These are phyloP conservation scores for Rhynchophorus ferrugineus DNA, from an alignment of 1,140 invertebrate species.

Conservation along the genomic window DNA sequence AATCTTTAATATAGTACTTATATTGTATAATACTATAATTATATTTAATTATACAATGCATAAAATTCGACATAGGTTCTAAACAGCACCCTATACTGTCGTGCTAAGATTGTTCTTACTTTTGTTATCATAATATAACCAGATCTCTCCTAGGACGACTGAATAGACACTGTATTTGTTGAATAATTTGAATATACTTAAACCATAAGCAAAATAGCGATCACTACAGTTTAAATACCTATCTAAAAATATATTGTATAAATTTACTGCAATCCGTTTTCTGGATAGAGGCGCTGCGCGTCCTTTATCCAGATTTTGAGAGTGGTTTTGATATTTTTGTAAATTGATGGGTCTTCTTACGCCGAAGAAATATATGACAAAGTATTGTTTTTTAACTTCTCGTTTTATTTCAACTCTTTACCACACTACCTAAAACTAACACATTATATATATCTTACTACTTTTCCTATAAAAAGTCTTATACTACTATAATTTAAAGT, in stretches of 20 bases:
- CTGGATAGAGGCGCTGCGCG: constrained; percentile 60
- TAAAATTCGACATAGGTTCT: constrained; percentile 20
- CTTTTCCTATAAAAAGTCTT: too few relatives aligned
- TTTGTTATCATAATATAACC: constrained; percentile 11
- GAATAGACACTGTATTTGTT: constrained; percentile 24
- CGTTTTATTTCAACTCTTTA: constrained; percentile 24
- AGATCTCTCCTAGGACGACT: constrained; percentile 18
- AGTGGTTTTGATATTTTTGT: constrained; percentile 62
- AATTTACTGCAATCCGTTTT: constrained; percentile 33
- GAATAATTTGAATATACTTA: constrained; percentile 26
- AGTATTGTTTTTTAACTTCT: constrained; percentile 39
- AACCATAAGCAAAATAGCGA: constrained; percentile 27
- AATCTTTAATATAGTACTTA: constrained; percentile 24
- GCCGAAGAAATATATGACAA: constrained; percentile 67
- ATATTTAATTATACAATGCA: constrained; percentile 23
- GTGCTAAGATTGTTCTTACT: constrained; percentile 18
- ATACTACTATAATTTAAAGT: too few relatives aligned
- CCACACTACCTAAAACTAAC: too few relatives aligned
- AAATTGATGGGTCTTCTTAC: constrained; percentile 81
- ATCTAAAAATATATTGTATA: constrained; percentile 29
- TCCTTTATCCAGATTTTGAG: constrained; percentile 66
- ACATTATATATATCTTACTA: too few relatives aligned
- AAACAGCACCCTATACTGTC: constrained; percentile 23
- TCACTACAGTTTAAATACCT: constrained; percentile 26
- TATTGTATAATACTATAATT: constrained; percentile 25